These are phyloP conservation scores for Drosophila pseudotalamancana DNA, from an alignment of 2,888 invertebrate species.

Conservation along the genomic window DNA sequence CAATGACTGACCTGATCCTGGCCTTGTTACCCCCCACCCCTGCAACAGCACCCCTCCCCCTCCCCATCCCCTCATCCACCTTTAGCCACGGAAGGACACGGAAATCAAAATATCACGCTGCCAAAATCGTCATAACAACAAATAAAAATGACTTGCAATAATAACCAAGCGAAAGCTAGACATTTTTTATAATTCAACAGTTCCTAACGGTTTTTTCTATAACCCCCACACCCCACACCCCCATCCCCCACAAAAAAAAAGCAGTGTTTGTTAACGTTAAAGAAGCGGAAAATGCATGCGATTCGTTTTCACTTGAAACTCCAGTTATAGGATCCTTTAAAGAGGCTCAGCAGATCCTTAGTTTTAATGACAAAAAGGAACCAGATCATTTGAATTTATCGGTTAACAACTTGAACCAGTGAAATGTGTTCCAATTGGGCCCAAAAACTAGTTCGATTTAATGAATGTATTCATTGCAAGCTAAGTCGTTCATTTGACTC, in stretches of 20 bases:
- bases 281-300: neutral
- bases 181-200: slow-evolving; percentile 35
- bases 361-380: too few relatives aligned
- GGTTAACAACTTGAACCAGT: too few relatives aligned
- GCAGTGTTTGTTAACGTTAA: neutral
- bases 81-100: neutral
- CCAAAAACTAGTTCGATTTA: too few relatives aligned
- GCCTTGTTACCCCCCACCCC: slow-evolving; percentile 9
- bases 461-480: too few relatives aligned
- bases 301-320: too few relatives aligned
- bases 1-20: slow-evolving; percentile 56
- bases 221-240: slow-evolving; percentile 11
- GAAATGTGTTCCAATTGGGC: too few relatives aligned
- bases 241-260: too few relatives aligned
- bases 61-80: neutral
- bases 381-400: too few relatives aligned
- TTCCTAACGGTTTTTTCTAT: slow-evolving; percentile 25
- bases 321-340: too few relatives aligned
- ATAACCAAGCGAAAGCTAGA: slow-evolving; percentile 4
- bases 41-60: neutral
- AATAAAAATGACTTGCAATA: slow-evolving; percentile 45
- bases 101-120: slow-evolving; percentile 41
- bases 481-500: too few relatives aligned
- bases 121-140: slow-evolving; percentile 42
- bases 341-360: too few relatives aligned